These are phyloP conservation scores for Larimichthys polyactis DNA, from an alignment of 2,113 vertebrate species.

Conservation along the genomic window DNA sequence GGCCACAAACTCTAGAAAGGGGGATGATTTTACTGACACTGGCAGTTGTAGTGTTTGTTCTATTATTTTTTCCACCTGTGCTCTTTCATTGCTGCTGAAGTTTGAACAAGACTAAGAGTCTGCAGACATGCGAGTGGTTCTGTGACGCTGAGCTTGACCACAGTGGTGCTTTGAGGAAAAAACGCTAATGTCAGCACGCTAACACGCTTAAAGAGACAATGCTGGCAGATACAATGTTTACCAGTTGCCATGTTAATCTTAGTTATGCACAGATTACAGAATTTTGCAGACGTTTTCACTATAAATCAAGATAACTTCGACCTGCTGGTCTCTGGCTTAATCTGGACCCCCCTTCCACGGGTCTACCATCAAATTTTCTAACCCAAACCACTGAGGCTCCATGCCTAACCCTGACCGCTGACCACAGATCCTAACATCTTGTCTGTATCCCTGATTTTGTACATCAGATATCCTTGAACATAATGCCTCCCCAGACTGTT, in stretches of 20 bases:
- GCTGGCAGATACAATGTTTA: neutral
- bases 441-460: too few species aligned
- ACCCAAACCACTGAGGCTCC: too few species aligned
- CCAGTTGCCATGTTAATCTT: too few species aligned
- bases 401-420: too few species aligned
- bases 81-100: constrained; percentile 5
- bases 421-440: too few species aligned
- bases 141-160: neutral
- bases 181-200: neutral
- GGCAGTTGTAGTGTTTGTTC: constrained; percentile 19
- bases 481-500: too few species aligned
- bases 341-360: too few species aligned
- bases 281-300: neutral
- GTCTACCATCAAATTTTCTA: too few species aligned
- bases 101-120: constrained; percentile 11
- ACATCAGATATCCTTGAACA: too few species aligned
- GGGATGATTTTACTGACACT: constrained; percentile 32
- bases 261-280: neutral
- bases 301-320: neutral
- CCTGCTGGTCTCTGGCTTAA: neutral
- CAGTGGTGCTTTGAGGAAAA: neutral
- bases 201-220: neutral
- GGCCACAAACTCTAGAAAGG: neutral
- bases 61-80: constrained; percentile 41
- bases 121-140: neutral